phyloP scores from a whole-genome alignment of 2,113 vertebrate species.

The Xerus inauris region DNA sequence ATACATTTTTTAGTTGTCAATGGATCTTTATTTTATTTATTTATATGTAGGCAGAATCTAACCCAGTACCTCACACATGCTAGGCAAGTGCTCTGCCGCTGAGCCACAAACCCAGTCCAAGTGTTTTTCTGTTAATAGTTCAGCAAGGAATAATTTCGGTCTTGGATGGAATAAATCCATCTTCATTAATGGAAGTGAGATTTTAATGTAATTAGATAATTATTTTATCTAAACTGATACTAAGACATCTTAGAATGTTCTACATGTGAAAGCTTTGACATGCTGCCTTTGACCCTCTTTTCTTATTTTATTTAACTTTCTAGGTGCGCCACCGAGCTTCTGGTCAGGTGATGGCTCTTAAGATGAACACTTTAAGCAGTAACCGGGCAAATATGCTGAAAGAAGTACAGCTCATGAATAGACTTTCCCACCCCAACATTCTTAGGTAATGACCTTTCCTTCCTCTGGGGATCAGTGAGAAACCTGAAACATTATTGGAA shows the following conservation, averaged over 20 bases:
- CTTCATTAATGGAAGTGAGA: slow-evolving; percentile 42
- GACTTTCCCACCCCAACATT: slow-evolving; percentile 97
- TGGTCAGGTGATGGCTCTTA: slow-evolving; percentile 98
- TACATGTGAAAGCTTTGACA: slow-evolving; percentile 2
- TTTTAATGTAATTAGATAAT: slow-evolving; percentile 16
- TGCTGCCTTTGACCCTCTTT: slow-evolving; percentile 48
- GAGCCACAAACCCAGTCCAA: not conserved
- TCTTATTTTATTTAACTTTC: slow-evolving; percentile 63
- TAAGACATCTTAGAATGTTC: not conserved
- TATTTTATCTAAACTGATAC: slow-evolving; percentile 57
- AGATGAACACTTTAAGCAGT: slow-evolving; percentile 98
- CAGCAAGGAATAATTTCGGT: slow-evolving; percentile 29
- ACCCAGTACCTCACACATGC: too few species aligned
- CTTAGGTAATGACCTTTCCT: slow-evolving; percentile 89
- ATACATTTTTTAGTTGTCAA: too few species aligned
- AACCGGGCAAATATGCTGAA: slow-evolving; percentile 98
- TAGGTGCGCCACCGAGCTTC: slow-evolving; percentile 96
- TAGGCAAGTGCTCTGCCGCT: too few species aligned
- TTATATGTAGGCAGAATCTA: too few species aligned
- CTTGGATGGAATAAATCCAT: slow-evolving; percentile 39
- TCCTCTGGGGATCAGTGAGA: not conserved
- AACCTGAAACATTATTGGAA: not conserved
- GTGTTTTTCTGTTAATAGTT: not conserved
- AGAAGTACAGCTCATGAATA: slow-evolving; percentile 98
- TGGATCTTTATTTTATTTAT: too few species aligned